phyloP scores from a whole-genome alignment of 1,140 invertebrate genomes.

The Tetramorium alpestre region DNA sequence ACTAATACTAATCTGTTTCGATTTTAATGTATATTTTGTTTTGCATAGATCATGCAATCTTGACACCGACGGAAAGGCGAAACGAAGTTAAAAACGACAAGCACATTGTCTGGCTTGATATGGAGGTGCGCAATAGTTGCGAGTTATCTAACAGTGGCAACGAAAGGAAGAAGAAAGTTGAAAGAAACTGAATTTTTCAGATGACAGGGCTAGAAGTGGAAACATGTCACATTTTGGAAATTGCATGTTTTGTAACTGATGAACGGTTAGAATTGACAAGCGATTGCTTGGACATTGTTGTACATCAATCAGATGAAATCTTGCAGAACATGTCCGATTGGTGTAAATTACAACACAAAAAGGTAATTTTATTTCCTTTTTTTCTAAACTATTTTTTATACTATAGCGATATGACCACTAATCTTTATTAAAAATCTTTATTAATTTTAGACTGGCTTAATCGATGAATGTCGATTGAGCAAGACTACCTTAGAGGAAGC shows the following conservation, averaged over 20 bases:
- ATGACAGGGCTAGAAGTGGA: conserved; percentile 90
- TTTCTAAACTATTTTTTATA: not conserved
- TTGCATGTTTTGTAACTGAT: conserved; percentile 95
- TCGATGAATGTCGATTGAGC: conserved; percentile 90
- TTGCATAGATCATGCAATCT: not conserved
- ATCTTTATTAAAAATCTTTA: not conserved
- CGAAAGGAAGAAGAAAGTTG: not conserved
- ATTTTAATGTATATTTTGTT: not conserved
- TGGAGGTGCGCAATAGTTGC: conserved; percentile 75
- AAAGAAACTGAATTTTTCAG: conserved; percentile 71
- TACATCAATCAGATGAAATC: conserved; percentile 91
- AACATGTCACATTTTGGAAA: conserved; percentile 93
- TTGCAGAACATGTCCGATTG: conserved; percentile 94
- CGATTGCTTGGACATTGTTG: conserved; percentile 91
- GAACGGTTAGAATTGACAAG: conserved; percentile 91
- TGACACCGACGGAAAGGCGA: not conserved
- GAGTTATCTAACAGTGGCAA: not conserved
- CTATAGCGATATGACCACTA: not conserved
- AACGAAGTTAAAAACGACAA: conserved; percentile 37
- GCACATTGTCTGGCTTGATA: conserved; percentile 80
- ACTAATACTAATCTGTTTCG: not conserved
- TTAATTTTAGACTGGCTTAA: conserved; percentile 90
- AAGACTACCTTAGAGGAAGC: conserved; percentile 88
- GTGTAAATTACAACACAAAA: conserved; percentile 92
- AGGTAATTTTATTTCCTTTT: conserved; percentile 83